Evolutionary conservation across 2,113 vertebrate genomes (phyloP), one percentile per base, ranked within the genome.

Genomic region (Gnathonemus echidnorhynchus): DNA sequence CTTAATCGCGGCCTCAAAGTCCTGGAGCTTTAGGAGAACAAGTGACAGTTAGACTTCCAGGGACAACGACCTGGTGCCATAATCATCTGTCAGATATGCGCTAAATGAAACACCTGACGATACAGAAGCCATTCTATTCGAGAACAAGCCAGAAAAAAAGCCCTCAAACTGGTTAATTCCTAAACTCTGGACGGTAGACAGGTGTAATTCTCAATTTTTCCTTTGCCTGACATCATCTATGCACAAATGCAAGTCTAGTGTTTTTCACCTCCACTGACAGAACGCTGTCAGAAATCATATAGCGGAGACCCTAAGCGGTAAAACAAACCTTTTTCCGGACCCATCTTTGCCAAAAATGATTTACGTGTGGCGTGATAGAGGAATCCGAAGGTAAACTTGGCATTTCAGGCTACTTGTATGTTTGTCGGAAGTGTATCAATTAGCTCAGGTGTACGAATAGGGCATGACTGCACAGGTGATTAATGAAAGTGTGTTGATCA

Each of bases 1-100:
- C 90, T 98, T 99, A 92, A 99, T 95, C 21, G 98, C 98, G 53
- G 97, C 97, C 94, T 99, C 98, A 95, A 99, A 99, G 93, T 99
- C 98, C 92, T 99, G 98, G 90, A 99, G 94, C 98, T 99, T 56
- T 87, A 3, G 50, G 27, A 10, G 50, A 56, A 91, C 1, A 8
- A 45, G 88, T 39, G 87, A 93, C 92, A 49, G 91, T 17, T 4
- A 86, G 8, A 85, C 27, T 84, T 17, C 42, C n/a, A 52, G 48
- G 87, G 39, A 88, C 53, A 70, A 58, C 86, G n/a, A 70, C 35
- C 39, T 13, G 35, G 45, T 0, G 46, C 42, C 45, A n/a, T 42
- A 21, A 42, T 80, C 17, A 80, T 7, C 70, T 19, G 15, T 15
- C 31, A 80, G 8, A 80, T 42, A 42, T 10, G 5, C 74, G 1